Evolutionary conservation across 2,113 vertebrate species (phyloP).

Genomic region (Cisticola juncidis): DNA sequence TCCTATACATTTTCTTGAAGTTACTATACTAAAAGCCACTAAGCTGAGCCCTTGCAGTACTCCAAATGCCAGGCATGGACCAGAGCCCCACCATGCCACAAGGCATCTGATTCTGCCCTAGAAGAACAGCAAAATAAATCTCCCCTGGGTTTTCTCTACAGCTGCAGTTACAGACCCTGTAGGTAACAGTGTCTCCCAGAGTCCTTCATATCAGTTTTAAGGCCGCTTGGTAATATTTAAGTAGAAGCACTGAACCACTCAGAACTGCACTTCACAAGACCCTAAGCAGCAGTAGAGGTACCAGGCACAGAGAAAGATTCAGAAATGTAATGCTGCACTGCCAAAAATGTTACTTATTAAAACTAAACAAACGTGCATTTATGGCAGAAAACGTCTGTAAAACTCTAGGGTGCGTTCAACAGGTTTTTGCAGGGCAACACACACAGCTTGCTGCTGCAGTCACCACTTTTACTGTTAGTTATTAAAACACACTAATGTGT

Average conservation of each 20-base stretch:
- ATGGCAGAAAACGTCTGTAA: neutral
- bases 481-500: neutral
- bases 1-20: neutral
- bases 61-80: neutral
- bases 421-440: neutral
- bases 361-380: neutral
- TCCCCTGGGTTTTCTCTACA: neutral
- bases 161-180: neutral
- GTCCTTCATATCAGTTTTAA: neutral
- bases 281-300: neutral
- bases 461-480: neutral
- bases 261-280: neutral
- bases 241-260: neutral
- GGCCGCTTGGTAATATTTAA: neutral
- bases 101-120: neutral
- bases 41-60: neutral
- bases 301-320: neutral
- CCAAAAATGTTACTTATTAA: neutral
- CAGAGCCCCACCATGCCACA: fast-evolving
- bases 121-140: neutral
- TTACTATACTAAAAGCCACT: neutral
- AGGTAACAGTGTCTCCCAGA: neutral
- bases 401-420: neutral
- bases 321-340: neutral
- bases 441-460: neutral